phyloP scores from a whole-genome alignment of 2,113 vertebrate genomes.

The Eurypyga helias region DNA sequence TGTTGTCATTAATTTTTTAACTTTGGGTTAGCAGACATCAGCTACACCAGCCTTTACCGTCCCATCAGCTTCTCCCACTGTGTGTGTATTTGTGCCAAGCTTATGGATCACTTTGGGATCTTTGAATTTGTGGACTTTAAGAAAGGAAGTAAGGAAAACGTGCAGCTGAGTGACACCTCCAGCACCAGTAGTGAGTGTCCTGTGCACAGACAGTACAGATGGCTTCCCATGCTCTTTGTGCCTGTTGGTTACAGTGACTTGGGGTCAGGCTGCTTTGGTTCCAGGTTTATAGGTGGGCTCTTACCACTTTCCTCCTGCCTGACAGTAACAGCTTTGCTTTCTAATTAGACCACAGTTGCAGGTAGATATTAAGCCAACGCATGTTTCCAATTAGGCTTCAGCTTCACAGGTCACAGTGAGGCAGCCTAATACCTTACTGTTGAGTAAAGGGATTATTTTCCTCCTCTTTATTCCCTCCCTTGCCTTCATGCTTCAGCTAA shows the following conservation, averaged over 20 bases:
- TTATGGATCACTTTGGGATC: not conserved
- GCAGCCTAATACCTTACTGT: not conserved
- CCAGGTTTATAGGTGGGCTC: not conserved
- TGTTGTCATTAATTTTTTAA: not conserved
- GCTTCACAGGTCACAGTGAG: not conserved
- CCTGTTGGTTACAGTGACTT: not conserved
- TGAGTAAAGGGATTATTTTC: slow-evolving; percentile 29
- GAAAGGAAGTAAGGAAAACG: not conserved
- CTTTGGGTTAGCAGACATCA: not conserved
- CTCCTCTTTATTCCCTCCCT: not conserved
- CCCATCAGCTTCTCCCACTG: not conserved
- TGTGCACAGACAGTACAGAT: not conserved
- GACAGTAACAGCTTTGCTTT: not conserved
- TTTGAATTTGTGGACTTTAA: not conserved
- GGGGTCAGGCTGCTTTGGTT: not conserved
- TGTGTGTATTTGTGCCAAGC: not conserved
- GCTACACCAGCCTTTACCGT: not conserved
- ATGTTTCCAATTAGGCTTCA: not conserved
- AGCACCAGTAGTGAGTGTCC: not conserved
- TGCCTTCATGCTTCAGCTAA: not conserved
- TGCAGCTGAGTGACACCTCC: not conserved
- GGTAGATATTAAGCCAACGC: not conserved
- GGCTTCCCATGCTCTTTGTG: not conserved
- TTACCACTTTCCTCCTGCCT: not conserved
- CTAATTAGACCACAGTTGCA: not conserved